These are phyloP conservation scores for Drosophila borborema DNA, from an alignment of 2,888 invertebrate genomes.

Conservation along the genomic window DNA sequence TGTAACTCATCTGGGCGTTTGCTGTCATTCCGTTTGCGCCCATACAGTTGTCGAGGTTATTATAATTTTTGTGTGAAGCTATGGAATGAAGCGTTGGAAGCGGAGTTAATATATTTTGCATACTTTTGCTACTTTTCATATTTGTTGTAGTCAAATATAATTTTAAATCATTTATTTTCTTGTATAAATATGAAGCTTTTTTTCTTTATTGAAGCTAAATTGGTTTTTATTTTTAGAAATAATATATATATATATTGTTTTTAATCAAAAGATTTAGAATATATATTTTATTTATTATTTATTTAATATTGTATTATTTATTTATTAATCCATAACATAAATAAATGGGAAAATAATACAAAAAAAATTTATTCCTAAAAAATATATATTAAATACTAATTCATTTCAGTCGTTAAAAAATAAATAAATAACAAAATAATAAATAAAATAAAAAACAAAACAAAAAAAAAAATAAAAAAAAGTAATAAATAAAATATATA, in stretches of 20 bases:
- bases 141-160: background rate
- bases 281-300: background rate
- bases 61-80: background rate
- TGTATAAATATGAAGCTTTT: background rate
- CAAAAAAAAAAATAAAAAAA: too few relatives aligned
- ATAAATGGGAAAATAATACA: too few relatives aligned
- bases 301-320: background rate
- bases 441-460: too few relatives aligned
- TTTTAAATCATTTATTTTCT: background rate
- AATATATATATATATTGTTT: background rate
- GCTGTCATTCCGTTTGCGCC: slow-evolving; percentile 58
- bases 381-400: background rate
- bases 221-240: background rate
- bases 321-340: too few relatives aligned
- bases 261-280: background rate
- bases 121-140: background rate
- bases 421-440: too few relatives aligned
- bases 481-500: too few relatives aligned
- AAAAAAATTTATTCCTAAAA: too few relatives aligned
- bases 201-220: background rate
- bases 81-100: background rate
- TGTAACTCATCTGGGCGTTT: slow-evolving; percentile 9
- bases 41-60: slow-evolving; percentile 10
- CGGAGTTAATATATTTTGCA: background rate
- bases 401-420: background rate